Percentiles rank a stretch among this genome's conserved stretches.
Conservation (phyloP, 2,888 invertebrate genomes). For the Lapara coniferarum region DNA sequence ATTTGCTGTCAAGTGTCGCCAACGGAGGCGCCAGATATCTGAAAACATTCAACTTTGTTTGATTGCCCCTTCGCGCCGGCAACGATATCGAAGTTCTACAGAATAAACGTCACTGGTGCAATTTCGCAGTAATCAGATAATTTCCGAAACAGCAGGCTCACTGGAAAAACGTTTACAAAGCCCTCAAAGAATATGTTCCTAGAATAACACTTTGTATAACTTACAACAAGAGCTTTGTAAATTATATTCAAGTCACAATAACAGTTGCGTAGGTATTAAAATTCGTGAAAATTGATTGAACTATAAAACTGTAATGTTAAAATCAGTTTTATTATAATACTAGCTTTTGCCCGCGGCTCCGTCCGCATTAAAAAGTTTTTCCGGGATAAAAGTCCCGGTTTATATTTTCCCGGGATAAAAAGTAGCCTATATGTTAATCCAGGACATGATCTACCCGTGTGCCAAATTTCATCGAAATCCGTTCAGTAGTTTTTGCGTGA, state of each 20-base stretch:
- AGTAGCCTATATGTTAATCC: too few species aligned
- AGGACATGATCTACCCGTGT: too few species aligned
- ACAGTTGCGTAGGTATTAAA: not conserved
- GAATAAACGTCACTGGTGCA: conserved; percentile 44
- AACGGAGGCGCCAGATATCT: conserved; percentile 9
- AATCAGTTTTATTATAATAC: too few species aligned
- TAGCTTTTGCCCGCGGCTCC: too few species aligned
- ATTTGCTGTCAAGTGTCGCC: conserved; percentile 15
- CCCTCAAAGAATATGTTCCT: conserved; percentile 59
- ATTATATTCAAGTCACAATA: conserved; percentile 3
- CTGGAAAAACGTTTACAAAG: conserved; percentile 52
- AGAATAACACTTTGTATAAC: conserved; percentile 56
- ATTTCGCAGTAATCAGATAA: conserved; percentile 40
- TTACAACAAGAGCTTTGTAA: conserved; percentile 58
- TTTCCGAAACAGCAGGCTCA: conserved; percentile 40
- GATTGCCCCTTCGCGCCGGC: conserved; percentile 1
- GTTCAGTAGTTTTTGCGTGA: too few species aligned
- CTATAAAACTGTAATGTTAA: not conserved
- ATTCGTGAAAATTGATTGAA: not conserved
- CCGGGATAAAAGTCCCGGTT: too few species aligned
- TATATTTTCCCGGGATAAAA: too few species aligned
- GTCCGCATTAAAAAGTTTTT: too few species aligned
- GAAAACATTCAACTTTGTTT: conserved; percentile 18
- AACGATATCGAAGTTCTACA: conserved; percentile 38
- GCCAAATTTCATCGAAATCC: too few species aligned